Base-by-base conservation (phyloP, 2,888 invertebrate genomes). In the Lepas anatifera region DNA sequence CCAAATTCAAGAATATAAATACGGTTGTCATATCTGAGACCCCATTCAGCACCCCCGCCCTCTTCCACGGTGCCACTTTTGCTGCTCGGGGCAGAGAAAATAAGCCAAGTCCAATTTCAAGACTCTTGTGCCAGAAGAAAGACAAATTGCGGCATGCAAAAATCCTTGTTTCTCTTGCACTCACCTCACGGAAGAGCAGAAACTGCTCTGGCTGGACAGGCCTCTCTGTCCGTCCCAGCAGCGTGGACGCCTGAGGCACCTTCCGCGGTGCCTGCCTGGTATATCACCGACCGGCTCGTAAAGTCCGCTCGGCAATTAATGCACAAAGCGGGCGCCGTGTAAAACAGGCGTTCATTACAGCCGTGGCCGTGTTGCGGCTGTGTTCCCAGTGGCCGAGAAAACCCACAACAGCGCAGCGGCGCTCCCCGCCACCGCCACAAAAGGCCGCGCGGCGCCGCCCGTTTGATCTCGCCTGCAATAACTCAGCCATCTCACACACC, bases 401-500 rank as follows among this genome's bases (percentile, higher is more conserved):
- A 58, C 58, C 58, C 58, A 58, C 58, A 58, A 18, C 35, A 35
- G 6, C 35, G 22, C n/a, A n/a, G n/a, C n/a, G n/a, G n/a, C n/a
- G 58, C 29, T 41, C 16, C 8, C 35, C 16, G 16, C 29, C 29
- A n/a, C n/a, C 4, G 29, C 29, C 29, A 27, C 10, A 58, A 13
- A 58, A 22, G 58, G 58, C 6, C 25, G 22, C 25, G 22, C 58
- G 58, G 58, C 58, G 35, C 7, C 3, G 7, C 22, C 1, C 35
- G 32, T 58, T 58, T 58, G 58, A 58, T 58, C 58, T 58, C 58
- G 16, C 7, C 8, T 35, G 58, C 58, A 58, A 58, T 58, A 58
- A 58, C 22, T 58, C 58, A 58, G 18, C 22, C 32, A 58, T 58
- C 58, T 58, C 58, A 29, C 58, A 58, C 58, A 58, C 32, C 58